Evolutionary conservation across 2,888 invertebrate genomes (phyloP).

Genomic region (Fragum fragum): DNA sequence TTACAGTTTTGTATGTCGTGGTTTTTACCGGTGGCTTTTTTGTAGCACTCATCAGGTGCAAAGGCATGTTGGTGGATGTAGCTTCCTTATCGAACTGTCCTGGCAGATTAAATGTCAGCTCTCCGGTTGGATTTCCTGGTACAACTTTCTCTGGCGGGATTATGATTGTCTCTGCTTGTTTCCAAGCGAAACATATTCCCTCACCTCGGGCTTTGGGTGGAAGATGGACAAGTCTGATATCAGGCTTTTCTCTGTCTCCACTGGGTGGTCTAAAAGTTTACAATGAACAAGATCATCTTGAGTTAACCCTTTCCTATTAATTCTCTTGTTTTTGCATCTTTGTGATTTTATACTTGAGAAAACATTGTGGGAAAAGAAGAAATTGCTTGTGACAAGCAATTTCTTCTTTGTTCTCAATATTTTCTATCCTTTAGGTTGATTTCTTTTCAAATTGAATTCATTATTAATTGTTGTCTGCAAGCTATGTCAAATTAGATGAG

Average conservation of each 20-base stretch:
- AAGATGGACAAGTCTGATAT: slow-evolving; percentile 82
- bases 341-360: no score
- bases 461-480: no score
- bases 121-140: not conserved
- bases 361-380: no score
- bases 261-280: slow-evolving; percentile 60
- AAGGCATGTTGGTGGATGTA: not conserved
- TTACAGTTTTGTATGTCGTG: not conserved
- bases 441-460: no score
- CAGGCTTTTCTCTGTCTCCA: slow-evolving; percentile 45
- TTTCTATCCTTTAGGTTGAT: no score
- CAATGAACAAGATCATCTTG: no score
- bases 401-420: no score
- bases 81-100: not conserved
- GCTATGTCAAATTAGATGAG: no score
- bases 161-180: slow-evolving; percentile 68
- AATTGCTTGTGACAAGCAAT: no score
- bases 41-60: not conserved
- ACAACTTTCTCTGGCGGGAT: not conserved
- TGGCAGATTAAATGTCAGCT: not conserved
- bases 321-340: no score
- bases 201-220: slow-evolving; percentile 80
- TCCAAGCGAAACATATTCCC: slow-evolving; percentile 83
- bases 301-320: no score
- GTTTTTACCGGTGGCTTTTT: not conserved